Evolutionary conservation across 2,888 invertebrate genomes (phyloP), one percentile per base, ranked within the genome.

Genomic region (Tetranychus truncatus): DNA sequence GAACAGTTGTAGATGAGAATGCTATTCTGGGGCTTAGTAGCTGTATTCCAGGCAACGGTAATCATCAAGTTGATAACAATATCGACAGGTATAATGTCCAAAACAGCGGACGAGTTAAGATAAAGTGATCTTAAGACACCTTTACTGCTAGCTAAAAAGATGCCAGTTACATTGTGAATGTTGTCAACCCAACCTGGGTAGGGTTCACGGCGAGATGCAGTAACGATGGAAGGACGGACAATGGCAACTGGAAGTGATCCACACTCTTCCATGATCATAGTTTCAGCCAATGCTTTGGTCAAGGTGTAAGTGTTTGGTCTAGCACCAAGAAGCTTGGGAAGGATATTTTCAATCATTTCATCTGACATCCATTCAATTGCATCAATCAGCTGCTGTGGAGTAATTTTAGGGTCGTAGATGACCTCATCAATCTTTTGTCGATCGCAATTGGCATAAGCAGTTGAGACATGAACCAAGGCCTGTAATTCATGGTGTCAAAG

Each of bases 241-340:
- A 96, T 89, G 45, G 89, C 86, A 0, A 88, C 83, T 0, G 94
- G 93, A 46, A 95, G 85, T 69, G 85, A 86, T 0, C 87, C 87
- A 73, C 89, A 87, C 80, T 89, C 89, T 80, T 91, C 90, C 24
- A 87, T 85, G 1, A 92, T 86, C 18, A 91, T 86, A 75, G 89
- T 88, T 80, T 95, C 95, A 0, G 91, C 91, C 78, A 95, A 81
- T 76, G 90, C 89, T 82, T 96, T 96, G 0, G 92, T 90, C 81
- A 91, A 93, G 0, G 91, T 91, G 81, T 96, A 96, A 0, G 95
- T 93, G 81, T 96, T 96, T 0, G 94, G 93, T 72, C 90, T 86
- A 74, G 81, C 80, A 2, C 83, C 84, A 2, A 86, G 81, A 34
- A 86, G 79, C 75, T 88, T 88, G 82, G 18, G 83, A 6, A 75